phyloP scores from a whole-genome alignment of 2,113 vertebrate genomes.

The Variabilichromis moorii region DNA sequence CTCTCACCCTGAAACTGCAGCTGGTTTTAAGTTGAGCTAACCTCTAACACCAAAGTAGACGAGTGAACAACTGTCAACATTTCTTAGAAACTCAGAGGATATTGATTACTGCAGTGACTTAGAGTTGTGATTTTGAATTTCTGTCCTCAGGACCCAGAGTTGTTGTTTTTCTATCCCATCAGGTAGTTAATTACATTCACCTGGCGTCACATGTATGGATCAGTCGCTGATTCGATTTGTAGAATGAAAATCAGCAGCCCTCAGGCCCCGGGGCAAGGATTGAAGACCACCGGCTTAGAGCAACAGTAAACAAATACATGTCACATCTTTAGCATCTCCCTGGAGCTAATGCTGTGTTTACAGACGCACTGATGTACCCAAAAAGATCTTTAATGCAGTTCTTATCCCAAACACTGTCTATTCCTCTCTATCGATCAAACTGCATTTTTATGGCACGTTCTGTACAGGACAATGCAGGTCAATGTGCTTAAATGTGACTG shows the following conservation, averaged over 20 bases:
- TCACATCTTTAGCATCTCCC: background rate
- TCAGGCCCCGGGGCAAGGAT: background rate
- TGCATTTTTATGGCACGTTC: background rate
- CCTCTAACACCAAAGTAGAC: background rate
- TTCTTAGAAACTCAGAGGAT: background rate
- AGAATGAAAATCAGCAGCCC: slow-evolving; percentile 21
- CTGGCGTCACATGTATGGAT: slow-evolving; percentile 24
- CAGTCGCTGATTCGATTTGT: slow-evolving; percentile 38
- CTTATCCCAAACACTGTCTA: background rate
- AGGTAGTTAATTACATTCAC: slow-evolving; percentile 37
- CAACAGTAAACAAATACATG: slow-evolving; percentile 10
- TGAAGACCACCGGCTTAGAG: slow-evolving; percentile 1
- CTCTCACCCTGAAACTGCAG: background rate
- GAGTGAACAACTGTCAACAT: background rate
- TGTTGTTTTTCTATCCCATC: slow-evolving; percentile 9
- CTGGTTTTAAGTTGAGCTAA: background rate
- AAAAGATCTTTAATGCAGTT: background rate
- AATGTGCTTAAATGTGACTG: background rate
- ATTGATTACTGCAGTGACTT: background rate
- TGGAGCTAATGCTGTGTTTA: background rate
- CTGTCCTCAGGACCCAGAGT: slow-evolving; percentile 5
- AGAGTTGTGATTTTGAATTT: background rate
- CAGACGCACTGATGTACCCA: background rate
- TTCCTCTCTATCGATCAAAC: background rate
- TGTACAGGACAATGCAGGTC: background rate